Conservation (phyloP, 2,113 vertebrate genomes). For the Istiophorus platypterus region DNA sequence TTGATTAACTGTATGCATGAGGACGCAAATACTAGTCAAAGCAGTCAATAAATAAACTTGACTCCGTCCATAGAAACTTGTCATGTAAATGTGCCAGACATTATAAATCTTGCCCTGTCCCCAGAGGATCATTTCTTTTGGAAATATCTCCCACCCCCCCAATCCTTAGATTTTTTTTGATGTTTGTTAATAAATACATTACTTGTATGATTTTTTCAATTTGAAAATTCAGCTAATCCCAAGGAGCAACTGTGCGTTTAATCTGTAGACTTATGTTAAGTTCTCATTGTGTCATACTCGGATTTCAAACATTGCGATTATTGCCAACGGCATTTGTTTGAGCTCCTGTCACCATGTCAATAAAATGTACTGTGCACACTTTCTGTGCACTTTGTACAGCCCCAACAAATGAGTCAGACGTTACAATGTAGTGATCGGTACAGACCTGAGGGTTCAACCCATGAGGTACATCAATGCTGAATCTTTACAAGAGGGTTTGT, state of each 20-base stretch:
- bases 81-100: background rate
- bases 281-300: background rate
- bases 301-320: constrained; percentile 8
- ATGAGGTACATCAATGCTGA: background rate
- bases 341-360: constrained; percentile 30
- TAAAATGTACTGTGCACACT: constrained; percentile 32
- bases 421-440: background rate
- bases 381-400: constrained; percentile 34
- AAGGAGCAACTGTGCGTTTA: background rate
- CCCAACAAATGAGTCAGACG: constrained; percentile 4
- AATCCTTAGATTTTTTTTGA: background rate
- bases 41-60: background rate
- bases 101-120: background rate
- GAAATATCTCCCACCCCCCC: background rate
- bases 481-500: background rate
- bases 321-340: background rate
- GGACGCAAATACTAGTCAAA: background rate
- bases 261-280: constrained; percentile 9
- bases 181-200: background rate
- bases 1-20: background rate
- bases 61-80: background rate
- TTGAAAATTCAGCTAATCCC: background rate
- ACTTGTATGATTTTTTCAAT: background rate
- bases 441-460: constrained; percentile 1
- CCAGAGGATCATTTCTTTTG: background rate